phyloP scores from a whole-genome alignment of 2,113 vertebrate genomes.

The Pachypanchax playfairii region DNA sequence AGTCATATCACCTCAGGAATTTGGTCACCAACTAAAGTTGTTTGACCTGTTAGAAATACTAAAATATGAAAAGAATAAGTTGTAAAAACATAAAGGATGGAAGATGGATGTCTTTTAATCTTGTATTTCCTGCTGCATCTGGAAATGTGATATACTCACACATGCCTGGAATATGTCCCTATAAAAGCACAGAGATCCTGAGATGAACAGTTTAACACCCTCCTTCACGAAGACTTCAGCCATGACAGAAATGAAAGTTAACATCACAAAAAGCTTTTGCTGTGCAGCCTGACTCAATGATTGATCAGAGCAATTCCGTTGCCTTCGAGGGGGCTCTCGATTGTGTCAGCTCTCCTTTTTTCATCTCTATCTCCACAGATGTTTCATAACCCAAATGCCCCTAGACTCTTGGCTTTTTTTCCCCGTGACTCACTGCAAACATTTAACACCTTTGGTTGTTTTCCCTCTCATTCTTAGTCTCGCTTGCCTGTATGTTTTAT shows the following conservation, averaged over 20 bases:
- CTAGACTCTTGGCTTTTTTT: slow-evolving; percentile 24
- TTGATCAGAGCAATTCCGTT: slow-evolving; percentile 57
- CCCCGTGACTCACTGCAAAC: slow-evolving; percentile 16
- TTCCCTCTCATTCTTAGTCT: slow-evolving; percentile 11
- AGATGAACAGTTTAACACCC: slow-evolving; percentile 61
- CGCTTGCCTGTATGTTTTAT: slow-evolving; percentile 13
- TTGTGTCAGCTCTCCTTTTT: slow-evolving; percentile 27
- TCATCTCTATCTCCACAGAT: slow-evolving; percentile 25
- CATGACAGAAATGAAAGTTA: slow-evolving; percentile 62
- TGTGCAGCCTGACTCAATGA: slow-evolving; percentile 41
- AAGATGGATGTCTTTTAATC: neutral
- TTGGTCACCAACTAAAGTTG: too few relatives aligned
- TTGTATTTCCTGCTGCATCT: slow-evolving; percentile 48
- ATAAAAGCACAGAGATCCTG: slow-evolving; percentile 55
- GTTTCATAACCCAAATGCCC: slow-evolving; percentile 38
- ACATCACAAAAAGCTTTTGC: slow-evolving; percentile 28
- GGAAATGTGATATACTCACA: slow-evolving; percentile 11
- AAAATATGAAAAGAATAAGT: too few relatives aligned
- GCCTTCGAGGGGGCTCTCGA: slow-evolving; percentile 39
- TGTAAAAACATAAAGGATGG: too few relatives aligned
- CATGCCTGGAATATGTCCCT: slow-evolving; percentile 33
- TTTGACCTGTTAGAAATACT: too few relatives aligned
- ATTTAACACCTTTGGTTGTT: slow-evolving; percentile 5
- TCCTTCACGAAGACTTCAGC: slow-evolving; percentile 43
- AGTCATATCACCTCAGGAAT: too few relatives aligned